A percentile compares a stretch with the other conserved stretches of the same genome.
These are phyloP conservation scores for Limnothrissa miodon DNA, from an alignment of 2,113 vertebrate genomes.

Conservation along the genomic window DNA sequence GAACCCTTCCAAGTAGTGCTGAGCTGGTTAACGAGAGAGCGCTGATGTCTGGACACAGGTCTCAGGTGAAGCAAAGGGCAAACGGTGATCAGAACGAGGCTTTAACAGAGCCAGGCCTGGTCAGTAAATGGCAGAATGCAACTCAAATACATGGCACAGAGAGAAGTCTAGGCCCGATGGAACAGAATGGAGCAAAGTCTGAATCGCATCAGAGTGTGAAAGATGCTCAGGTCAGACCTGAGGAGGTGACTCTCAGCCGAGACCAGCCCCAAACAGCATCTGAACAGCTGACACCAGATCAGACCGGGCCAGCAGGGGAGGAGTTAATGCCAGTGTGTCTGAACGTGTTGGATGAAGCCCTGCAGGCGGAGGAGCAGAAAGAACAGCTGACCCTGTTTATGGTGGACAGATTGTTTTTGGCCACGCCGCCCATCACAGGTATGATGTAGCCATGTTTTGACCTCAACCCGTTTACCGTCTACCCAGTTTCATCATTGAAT, in stretches of 20 bases:
- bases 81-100: conserved; percentile 12
- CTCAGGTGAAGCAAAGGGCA: not conserved
- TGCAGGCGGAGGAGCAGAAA: conserved; percentile 6
- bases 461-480: no score
- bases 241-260: not conserved
- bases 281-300: not conserved
- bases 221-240: conserved; percentile 4
- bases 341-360: conserved; percentile 27
- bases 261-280: not conserved
- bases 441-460: conserved; percentile 7
- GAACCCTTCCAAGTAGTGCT: not conserved
- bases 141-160: conserved; percentile 12
- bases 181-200: not conserved
- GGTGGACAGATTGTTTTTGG: conserved; percentile 63
- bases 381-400: conserved; percentile 55
- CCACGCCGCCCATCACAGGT: conserved; percentile 57
- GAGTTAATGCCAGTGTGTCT: not conserved
- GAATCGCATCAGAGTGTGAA: not conserved
- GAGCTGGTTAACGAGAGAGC: not conserved
- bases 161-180: conserved; percentile 15
- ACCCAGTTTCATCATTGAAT: no score
- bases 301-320: not conserved
- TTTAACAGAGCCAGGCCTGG: not conserved
- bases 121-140: not conserved
- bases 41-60: not conserved